Conservation (phyloP, 2,797 vertebrate species). For the Hylomyscus alleni region DNA sequence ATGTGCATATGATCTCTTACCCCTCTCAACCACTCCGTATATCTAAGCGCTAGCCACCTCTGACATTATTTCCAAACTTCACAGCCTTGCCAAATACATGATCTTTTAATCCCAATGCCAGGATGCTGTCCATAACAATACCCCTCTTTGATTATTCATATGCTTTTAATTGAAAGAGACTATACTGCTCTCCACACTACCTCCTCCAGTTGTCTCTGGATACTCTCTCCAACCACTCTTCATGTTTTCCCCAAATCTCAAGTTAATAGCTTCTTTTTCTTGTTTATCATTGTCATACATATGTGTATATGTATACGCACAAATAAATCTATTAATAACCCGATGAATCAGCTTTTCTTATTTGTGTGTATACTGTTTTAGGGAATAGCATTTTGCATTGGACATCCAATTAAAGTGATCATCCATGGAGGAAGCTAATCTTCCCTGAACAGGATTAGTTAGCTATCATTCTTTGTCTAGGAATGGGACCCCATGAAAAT, state of each 20-base stretch:
- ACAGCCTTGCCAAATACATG: background rate
- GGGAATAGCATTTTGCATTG: background rate
- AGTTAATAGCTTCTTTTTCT: too few species aligned
- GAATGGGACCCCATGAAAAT: too few species aligned
- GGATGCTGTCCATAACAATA: background rate
- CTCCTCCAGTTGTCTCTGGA: background rate
- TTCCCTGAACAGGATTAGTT: background rate
- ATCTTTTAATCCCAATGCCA: background rate
- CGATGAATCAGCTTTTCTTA: background rate
- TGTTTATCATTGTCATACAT: background rate
- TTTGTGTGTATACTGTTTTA: background rate
- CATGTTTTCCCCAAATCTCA: background rate
- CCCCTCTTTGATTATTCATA: background rate
- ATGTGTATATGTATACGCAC: too few species aligned
- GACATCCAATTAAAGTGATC: background rate
- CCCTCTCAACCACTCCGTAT: background rate
- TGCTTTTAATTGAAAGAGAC: conserved; percentile 40
- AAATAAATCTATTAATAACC: background rate
- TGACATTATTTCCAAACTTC: background rate
- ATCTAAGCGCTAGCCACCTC: background rate
- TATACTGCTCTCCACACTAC: background rate
- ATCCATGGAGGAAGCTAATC: background rate
- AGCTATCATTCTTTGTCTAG: background rate
- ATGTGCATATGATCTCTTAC: background rate
- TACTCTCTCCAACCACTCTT: background rate